Evolutionary conservation across 2,888 invertebrate species (phyloP).

Genomic region (Entomobrya proxima): DNA sequence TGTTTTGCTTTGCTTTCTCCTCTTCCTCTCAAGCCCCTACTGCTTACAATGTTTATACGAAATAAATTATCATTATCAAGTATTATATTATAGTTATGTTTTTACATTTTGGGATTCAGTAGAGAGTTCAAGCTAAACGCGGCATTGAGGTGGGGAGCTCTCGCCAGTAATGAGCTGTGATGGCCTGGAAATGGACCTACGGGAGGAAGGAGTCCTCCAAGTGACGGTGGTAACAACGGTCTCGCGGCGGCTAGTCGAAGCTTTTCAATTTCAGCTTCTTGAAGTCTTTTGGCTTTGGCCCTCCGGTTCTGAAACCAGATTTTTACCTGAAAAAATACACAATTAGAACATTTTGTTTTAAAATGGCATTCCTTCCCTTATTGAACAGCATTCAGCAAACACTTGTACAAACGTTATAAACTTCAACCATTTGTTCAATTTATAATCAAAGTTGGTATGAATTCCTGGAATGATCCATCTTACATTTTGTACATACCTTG

Average conservation of each 20-base stretch:
- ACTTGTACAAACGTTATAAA: too few species aligned
- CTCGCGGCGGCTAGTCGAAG: slow-evolving; percentile 90
- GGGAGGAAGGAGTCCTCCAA: slow-evolving; percentile 79
- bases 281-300: slow-evolving; percentile 96
- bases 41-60: background rate
- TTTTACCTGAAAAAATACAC: slow-evolving; percentile 83
- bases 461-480: background rate
- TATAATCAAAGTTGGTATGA: too few species aligned
- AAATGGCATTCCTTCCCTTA: too few species aligned
- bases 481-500: background rate
- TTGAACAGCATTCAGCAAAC: too few species aligned
- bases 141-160: slow-evolving; percentile 75
- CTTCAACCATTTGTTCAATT: too few species aligned
- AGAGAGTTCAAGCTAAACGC: slow-evolving; percentile 75
- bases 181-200: slow-evolving; percentile 76
- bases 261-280: slow-evolving; percentile 96
- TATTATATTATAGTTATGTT: slow-evolving; percentile 8
- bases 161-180: slow-evolving; percentile 74
- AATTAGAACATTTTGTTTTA: slow-evolving; percentile 40
- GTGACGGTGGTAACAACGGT: slow-evolving; percentile 86
- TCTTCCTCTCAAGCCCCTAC: background rate
- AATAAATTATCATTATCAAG: slow-evolving; percentile 20
- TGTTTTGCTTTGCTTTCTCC: background rate
- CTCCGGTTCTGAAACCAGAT: slow-evolving; percentile 96
- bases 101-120: slow-evolving; percentile 75